A percentile compares a stretch with the other conserved stretches of the same genome.
phyloP scores from a whole-genome alignment of 2,113 vertebrate species.

The Microtus montanus region DNA sequence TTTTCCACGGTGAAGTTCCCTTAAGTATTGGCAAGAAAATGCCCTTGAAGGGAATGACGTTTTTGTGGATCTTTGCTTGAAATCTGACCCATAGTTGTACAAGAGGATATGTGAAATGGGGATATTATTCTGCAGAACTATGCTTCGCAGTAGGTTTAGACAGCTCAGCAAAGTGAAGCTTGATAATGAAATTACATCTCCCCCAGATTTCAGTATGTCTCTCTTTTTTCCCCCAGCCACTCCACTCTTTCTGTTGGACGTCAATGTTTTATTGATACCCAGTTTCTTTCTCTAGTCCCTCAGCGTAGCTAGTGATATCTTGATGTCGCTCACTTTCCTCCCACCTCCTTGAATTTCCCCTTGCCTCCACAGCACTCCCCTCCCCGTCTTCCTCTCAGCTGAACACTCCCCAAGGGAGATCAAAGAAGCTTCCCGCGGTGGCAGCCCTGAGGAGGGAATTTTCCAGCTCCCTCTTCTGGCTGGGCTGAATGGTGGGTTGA shows the following conservation, averaged over 20 bases:
- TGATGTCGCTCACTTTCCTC: neutral
- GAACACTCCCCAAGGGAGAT: neutral
- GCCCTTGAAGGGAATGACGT: neutral
- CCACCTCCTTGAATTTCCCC: too few species aligned
- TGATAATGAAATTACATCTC: neutral
- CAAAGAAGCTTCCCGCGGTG: neutral
- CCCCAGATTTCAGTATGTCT: neutral
- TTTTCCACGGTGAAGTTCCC: slow-evolving; percentile 67
- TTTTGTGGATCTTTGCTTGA: slow-evolving; percentile 18
- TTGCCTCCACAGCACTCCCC: neutral
- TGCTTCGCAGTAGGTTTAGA: neutral
- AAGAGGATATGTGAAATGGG: slow-evolving; percentile 25
- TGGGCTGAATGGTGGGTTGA: neutral
- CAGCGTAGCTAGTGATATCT: neutral
- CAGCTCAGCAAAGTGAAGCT: neutral
- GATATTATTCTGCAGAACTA: neutral
- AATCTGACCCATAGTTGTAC: neutral
- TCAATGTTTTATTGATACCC: neutral
- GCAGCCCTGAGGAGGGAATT: neutral
- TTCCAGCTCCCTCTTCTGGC: slow-evolving; percentile 20
- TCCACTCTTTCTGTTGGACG: neutral
- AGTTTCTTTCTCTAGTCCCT: neutral
- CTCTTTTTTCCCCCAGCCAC: neutral
- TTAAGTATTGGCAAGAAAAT: slow-evolving; percentile 60
- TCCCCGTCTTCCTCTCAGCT: neutral